A percentile compares a stretch with the other conserved stretches of the same genome.
These are phyloP conservation scores for Heliconius eleuchia DNA, from an alignment of 1,140 invertebrate species.

Conservation along the genomic window DNA sequence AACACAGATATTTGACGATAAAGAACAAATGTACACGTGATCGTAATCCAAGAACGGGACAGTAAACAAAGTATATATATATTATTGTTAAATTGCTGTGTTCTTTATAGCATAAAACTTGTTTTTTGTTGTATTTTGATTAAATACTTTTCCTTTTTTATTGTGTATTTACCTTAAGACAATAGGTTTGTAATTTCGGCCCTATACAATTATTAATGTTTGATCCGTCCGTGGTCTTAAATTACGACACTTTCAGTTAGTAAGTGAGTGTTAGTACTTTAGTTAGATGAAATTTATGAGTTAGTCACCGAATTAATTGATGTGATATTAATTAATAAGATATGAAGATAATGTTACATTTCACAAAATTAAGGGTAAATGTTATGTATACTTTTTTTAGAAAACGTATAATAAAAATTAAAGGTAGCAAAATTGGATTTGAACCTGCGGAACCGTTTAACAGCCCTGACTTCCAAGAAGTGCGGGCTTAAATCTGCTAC, in stretches of 20 bases:
- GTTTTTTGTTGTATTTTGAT: too few relatives aligned
- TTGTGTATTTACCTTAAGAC: too few relatives aligned
- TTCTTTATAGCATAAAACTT: too few relatives aligned
- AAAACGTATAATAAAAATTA: not conserved
- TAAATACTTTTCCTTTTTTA: too few relatives aligned
- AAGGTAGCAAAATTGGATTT: not conserved
- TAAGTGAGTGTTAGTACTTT: not conserved
- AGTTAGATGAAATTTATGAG: not conserved
- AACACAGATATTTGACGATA: slow-evolving; percentile 79
- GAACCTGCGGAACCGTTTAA: not conserved
- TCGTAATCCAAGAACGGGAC: not conserved
- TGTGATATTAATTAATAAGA: not conserved
- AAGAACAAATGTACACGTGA: slow-evolving; percentile 47
- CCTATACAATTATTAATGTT: too few relatives aligned
- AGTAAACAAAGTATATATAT: too few relatives aligned
- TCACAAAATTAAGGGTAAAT: too few relatives aligned
- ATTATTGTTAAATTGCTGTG: too few relatives aligned
- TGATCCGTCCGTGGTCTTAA: not conserved
- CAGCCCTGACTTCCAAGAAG: too few relatives aligned
- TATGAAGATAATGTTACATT: not conserved
- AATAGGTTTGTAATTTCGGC: too few relatives aligned
- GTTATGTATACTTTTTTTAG: too few relatives aligned
- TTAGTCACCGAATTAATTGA: not conserved
- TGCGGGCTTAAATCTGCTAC: too few relatives aligned
- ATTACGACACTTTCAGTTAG: not conserved